Evolutionary conservation across 2,888 invertebrate species (phyloP).

Genomic region (Calameuta idolon): DNA sequence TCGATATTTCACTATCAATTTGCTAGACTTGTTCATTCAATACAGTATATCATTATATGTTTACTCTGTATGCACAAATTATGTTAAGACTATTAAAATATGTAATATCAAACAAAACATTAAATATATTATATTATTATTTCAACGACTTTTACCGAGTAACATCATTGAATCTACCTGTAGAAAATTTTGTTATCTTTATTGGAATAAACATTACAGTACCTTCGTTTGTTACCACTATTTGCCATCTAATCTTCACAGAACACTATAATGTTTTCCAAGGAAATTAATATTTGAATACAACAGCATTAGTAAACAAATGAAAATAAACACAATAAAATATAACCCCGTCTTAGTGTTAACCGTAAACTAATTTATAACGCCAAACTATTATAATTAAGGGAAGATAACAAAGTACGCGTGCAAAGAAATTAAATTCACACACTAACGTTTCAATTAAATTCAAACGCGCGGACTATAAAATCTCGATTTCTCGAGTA

Average conservation of each 20-base stretch:
- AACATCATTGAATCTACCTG: neutral
- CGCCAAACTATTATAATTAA: neutral
- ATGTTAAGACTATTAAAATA: neutral
- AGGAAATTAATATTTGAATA: neutral
- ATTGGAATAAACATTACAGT: neutral
- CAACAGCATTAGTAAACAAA: neutral
- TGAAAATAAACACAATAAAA: neutral
- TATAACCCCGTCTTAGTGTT: neutral
- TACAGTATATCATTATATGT: neutral
- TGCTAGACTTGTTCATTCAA: neutral
- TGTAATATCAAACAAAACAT: neutral
- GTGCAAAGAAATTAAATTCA: neutral
- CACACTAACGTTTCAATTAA: neutral
- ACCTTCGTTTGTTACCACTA: neutral
- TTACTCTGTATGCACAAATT: neutral
- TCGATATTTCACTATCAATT: neutral
- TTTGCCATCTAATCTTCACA: neutral
- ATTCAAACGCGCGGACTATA: neutral
- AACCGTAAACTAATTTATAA: neutral
- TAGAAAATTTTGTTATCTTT: neutral
- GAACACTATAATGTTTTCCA: neutral
- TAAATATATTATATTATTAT: neutral
- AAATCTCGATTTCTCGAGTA: neutral
- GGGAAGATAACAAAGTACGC: neutral
- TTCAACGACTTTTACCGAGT: neutral